These are phyloP conservation scores for Calyptommatus sinebrachiatus DNA, from an alignment of 2,113 vertebrate genomes.

Conservation along the genomic window DNA sequence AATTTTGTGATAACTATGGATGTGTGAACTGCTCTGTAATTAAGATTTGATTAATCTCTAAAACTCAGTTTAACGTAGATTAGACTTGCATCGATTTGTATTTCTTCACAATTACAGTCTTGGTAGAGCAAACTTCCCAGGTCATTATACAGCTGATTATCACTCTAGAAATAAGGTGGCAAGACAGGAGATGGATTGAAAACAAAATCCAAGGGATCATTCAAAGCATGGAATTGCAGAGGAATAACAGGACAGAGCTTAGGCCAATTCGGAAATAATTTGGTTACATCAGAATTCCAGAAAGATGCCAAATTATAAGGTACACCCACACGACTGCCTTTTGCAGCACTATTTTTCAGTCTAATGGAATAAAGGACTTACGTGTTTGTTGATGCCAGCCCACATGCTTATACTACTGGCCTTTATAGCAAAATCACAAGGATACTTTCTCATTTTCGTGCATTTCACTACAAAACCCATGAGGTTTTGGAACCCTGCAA, in stretches of 20 bases:
- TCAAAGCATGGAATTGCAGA: not conserved
- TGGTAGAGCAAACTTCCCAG: constrained; percentile 46
- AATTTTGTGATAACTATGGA: constrained; percentile 60
- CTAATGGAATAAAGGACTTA: no score
- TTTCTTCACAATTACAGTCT: constrained; percentile 57
- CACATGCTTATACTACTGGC: no score
- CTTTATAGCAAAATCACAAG: no score
- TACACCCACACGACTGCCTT: no score
- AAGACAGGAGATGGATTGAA: not conserved
- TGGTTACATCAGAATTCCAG: no score
- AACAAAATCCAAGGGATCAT: not conserved
- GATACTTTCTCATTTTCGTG: no score
- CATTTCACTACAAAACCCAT: no score
- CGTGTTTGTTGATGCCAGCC: no score
- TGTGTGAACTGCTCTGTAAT: constrained; percentile 65
- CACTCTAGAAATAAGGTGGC: not conserved
- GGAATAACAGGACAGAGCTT: not conserved
- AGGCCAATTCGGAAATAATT: not conserved
- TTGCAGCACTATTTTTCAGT: no score
- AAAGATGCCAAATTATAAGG: no score
- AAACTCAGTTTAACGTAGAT: constrained; percentile 67
- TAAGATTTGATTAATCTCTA: constrained; percentile 72
- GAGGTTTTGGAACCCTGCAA: no score
- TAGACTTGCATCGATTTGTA: constrained; percentile 63
- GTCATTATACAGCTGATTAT: constrained; percentile 7